Base-by-base conservation (phyloP, 2,113 vertebrate genomes). In the Tylochromis polylepis region DNA sequence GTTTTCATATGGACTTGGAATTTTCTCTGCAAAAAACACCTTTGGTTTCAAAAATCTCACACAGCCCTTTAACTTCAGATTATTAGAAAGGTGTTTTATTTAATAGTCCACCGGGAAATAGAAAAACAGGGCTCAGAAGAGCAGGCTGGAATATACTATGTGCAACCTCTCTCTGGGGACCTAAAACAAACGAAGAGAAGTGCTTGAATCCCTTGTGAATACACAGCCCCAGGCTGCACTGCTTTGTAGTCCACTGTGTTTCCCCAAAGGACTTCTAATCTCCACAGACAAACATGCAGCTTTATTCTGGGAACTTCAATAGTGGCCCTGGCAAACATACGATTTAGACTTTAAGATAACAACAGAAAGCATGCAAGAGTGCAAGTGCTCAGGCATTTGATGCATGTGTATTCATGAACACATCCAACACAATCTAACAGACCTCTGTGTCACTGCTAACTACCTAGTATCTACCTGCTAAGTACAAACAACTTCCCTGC, bases 141-240 rank as follows among this genome's bases (percentile, higher is more conserved):
- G 81, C 85, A 93, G 56, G 87, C 29, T 72, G 55, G 77, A 41
- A 82, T 83, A 90, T 81, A 58, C 85, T 82, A 91, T 86, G 86
- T 87, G 89, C 78, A 91, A 70, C 41, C 67, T 87, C 83, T 93
- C 93, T 85, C 91, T 36, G 4, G 93, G 88, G 94, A 91, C 79
- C 86, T 87, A 91, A 95, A 95, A 94, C 90, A 93, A 96, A 94
- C 86, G 75, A 86, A 86, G 88, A 91, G 88, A 93, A 95, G 87
- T 90, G 88, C 60, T 94, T 79, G 51, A 91, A 80, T 95, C 95
- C 90, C 94, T 72, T 2, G 88, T 92, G 95, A 92, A 91, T 89
- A 88, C 87, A 89, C 81, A 84, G 89, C 93, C 94, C 88, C 91
- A 56, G 90, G 95, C 93, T 90, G 92, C 84, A 57, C 82, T 85